Conservation (phyloP, 2,888 invertebrate genomes). For the Drosophila pegasa region DNA sequence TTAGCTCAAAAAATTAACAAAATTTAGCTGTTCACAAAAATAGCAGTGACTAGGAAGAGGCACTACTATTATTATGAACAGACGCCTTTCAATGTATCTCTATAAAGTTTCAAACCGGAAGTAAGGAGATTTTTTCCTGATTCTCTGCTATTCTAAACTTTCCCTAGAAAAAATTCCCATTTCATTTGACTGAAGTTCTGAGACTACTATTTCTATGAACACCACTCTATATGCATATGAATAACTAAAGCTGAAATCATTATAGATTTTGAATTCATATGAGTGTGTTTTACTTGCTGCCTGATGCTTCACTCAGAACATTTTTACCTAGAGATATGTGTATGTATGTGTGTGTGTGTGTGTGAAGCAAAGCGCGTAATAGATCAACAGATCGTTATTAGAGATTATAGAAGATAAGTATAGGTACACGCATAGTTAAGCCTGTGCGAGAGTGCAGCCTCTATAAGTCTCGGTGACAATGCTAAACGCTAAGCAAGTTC, state of each 20-base stretch:
- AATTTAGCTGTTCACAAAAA: too few relatives aligned
- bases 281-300: neutral
- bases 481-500: slow-evolving; percentile 49
- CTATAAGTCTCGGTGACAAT: slow-evolving; percentile 38
- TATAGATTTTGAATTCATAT: neutral
- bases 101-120: too few relatives aligned
- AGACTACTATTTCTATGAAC: too few relatives aligned
- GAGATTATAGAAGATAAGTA: slow-evolving; percentile 7
- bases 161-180: too few relatives aligned
- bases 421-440: slow-evolving; percentile 19
- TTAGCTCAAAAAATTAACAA: too few relatives aligned
- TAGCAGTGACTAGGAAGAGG: too few relatives aligned
- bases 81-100: too few relatives aligned
- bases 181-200: too few relatives aligned
- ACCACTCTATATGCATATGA: neutral
- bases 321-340: slow-evolving; percentile 3
- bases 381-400: slow-evolving; percentile 3
- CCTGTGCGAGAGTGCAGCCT: slow-evolving; percentile 8
- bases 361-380: slow-evolving; percentile 5
- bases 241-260: neutral
- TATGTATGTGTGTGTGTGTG: neutral
- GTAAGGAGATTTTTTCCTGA: too few relatives aligned
- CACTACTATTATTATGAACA: too few relatives aligned
- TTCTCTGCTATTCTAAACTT: too few relatives aligned
- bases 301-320: neutral